Evolutionary conservation across 2,888 invertebrate genomes (phyloP), one percentile per base, ranked within the genome.

Genomic region (Melanchra persicariae): DNA sequence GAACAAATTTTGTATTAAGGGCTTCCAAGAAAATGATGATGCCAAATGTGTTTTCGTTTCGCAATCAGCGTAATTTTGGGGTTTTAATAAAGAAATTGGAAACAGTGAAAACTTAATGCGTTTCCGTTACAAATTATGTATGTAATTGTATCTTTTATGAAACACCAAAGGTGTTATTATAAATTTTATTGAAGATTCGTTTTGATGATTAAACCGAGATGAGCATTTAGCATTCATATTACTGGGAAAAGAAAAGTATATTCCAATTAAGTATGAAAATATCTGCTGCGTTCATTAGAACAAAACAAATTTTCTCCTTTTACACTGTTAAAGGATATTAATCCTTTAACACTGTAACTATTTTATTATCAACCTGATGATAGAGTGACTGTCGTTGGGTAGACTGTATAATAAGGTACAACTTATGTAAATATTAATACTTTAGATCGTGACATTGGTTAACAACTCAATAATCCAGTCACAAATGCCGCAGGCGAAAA

Each of bases 11-110:
- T 37, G 40, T 68, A 75, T 69, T 73, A 71, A 71, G 67, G 63
- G 12, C 57, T 80, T 83, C 83, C 58, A 47, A 76, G 85, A 83
- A 85, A 19, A 34, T 34, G 45, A 58, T 54, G 45, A 69, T 68
- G 47, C 54, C 52, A 81, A 71, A 72, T 24, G n/a, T 45, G 7
- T 73, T 73, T 65, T 65, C 24, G 72, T 61, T 75, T 79, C 45
- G 51, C 65, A 79, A 72, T 72, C 19, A 49, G 40, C 45, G 52
- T 72, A 61, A 71, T 76, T 72, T 62, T 62, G 54, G 45, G 51
- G 15, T 73, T 62, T 66, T 43, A 65, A 12, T 52, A 60, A 59
- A 52, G n/a, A 24, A 40, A 77, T 54, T 71, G 79, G 43, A 78
- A 47, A 55, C 40, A 58, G 55, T 45, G 72, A 66, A 75, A 68